Percentiles rank a stretch among this genome's conserved stretches.
These are phyloP conservation scores for Manis crassicaudata DNA, from an alignment of 2,797 vertebrate species.

Conservation along the genomic window DNA sequence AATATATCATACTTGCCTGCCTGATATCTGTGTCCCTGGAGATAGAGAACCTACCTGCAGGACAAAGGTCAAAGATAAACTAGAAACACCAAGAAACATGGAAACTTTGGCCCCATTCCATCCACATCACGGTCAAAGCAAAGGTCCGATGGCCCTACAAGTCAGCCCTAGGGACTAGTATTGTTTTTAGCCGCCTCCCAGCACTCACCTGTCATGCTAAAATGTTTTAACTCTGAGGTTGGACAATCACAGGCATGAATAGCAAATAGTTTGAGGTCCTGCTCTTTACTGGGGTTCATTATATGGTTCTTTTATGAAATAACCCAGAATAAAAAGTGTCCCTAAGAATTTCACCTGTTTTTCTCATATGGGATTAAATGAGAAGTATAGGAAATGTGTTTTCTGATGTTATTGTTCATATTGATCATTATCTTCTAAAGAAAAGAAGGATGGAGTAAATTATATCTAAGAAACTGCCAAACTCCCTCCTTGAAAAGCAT, in stretches of 20 bases:
- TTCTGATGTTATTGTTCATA: slow-evolving; percentile 35
- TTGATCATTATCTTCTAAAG: slow-evolving; percentile 47
- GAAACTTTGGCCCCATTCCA: slow-evolving; percentile 64
- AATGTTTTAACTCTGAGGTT: neutral
- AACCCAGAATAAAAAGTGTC: slow-evolving; percentile 41
- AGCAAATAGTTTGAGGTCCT: slow-evolving; percentile 17
- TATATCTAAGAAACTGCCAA: slow-evolving; percentile 15
- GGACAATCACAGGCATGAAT: neutral
- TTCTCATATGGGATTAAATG: slow-evolving; percentile 36
- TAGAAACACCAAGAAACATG: slow-evolving; percentile 63
- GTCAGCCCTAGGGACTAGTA: neutral
- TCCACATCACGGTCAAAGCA: neutral
- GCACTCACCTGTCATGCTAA: neutral
- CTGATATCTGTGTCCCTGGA: slow-evolving; percentile 56
- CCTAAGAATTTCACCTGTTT: slow-evolving; percentile 27
- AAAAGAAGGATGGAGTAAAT: neutral
- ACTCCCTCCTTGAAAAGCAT: slow-evolving; percentile 13
- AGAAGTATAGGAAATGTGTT: slow-evolving; percentile 45
- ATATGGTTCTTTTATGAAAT: slow-evolving; percentile 36
- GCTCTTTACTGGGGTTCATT: slow-evolving; percentile 28
- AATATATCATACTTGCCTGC: neutral
- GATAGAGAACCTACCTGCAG: slow-evolving; percentile 63
- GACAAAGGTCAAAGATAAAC: slow-evolving; percentile 71
- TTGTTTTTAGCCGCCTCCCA: neutral
- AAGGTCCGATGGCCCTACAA: neutral